These are phyloP conservation scores for Drosophila gaucha DNA, from an alignment of 2,888 invertebrate genomes.

Conservation along the genomic window DNA sequence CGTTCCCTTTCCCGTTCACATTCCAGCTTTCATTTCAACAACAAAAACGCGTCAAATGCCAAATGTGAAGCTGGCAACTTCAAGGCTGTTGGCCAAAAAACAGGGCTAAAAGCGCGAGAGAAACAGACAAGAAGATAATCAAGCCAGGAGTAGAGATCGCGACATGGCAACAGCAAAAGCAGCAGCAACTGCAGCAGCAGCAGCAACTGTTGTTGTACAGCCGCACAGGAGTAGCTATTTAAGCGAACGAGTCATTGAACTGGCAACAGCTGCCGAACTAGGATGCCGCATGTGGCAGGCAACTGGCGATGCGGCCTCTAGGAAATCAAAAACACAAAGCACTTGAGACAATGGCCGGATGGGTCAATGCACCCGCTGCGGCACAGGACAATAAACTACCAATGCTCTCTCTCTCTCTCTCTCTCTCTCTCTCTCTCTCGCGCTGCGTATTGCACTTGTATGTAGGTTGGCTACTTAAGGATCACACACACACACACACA, in stretches of 20 bases:
- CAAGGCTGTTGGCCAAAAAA: constrained; percentile 44
- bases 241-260: constrained; percentile 50
- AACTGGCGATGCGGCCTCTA: constrained; percentile 36
- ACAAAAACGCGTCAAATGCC: constrained; percentile 43
- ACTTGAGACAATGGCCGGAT: constrained; percentile 40
- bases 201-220: constrained; percentile 38
- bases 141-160: background rate
- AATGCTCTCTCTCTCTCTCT: background rate
- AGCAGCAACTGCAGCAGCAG: constrained; percentile 3
- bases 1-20: background rate
- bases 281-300: constrained; percentile 43
- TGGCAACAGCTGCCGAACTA: constrained; percentile 35
- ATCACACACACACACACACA: constrained; percentile 25
- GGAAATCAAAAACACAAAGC: constrained; percentile 41
- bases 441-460: background rate
- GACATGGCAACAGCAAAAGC: constrained; percentile 22
- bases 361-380: constrained; percentile 58
- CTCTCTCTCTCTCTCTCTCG: background rate
- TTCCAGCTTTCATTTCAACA: too few relatives aligned
- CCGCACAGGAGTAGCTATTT: constrained; percentile 26
- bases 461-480: constrained; percentile 53
- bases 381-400: constrained; percentile 52
- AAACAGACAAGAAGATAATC: background rate
- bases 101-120: background rate
- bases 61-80: constrained; percentile 45